Evolutionary conservation across 2,888 invertebrate species (phyloP).

Genomic region (Ophioninae sp.): DNA sequence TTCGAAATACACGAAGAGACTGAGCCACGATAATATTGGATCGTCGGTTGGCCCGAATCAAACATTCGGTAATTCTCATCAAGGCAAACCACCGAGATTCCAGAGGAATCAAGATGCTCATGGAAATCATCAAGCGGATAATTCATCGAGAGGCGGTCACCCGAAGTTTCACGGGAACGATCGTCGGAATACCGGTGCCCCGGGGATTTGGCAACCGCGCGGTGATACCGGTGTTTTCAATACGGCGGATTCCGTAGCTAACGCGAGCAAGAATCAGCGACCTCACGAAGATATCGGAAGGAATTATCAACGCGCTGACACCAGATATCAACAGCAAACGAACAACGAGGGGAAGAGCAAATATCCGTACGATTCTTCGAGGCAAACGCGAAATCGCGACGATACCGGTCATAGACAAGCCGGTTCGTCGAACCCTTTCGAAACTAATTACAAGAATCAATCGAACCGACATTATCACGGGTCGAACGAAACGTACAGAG

Average conservation of each 20-base stretch:
- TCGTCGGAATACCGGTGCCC: conserved; percentile 65
- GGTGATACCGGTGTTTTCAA: conserved; percentile 60
- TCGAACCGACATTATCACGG: conserved; percentile 65
- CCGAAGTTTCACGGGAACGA: conserved; percentile 70
- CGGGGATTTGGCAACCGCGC: conserved; percentile 63
- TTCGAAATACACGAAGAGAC: conserved; percentile 70
- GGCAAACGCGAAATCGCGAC: conserved; percentile 70
- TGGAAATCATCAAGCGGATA: conserved; percentile 70
- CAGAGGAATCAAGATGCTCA: conserved; percentile 82
- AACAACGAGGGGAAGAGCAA: conserved; percentile 52
- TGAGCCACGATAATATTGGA: conserved; percentile 65
- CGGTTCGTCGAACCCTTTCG: conserved; percentile 57
- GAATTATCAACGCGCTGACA: conserved; percentile 49
- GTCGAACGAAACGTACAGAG: conserved; percentile 64
- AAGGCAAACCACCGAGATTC: conserved; percentile 84
- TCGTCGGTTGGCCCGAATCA: conserved; percentile 53
- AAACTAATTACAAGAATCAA: conserved; percentile 73
- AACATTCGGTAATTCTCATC: conserved; percentile 70
- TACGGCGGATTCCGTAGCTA: conserved; percentile 22
- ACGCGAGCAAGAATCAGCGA: conserved; percentile 65
- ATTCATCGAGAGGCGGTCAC: conserved; percentile 64
- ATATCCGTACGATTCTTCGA: conserved; percentile 67
- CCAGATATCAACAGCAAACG: conserved; percentile 32
- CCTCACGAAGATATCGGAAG: conserved; percentile 65
- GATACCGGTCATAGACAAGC: conserved; percentile 67